phyloP scores from a whole-genome alignment of 2,113 vertebrate species.

The Polyodon spathula region DNA sequence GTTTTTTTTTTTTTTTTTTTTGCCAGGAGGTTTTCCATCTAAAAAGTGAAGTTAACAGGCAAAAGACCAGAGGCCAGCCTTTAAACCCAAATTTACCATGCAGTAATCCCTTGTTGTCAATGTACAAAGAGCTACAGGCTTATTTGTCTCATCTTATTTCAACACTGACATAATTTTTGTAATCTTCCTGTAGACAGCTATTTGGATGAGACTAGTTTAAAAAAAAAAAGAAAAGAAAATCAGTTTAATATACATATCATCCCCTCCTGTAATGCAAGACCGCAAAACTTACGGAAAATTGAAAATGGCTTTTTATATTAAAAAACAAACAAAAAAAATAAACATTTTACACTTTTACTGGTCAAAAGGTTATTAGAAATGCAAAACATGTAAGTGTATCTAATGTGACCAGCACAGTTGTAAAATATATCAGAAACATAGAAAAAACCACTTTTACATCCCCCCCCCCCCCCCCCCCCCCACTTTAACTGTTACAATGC shows the following conservation, averaged over 20 bases:
- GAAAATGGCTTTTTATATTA: no score
- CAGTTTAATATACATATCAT: slow-evolving; percentile 14
- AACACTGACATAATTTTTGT: slow-evolving; percentile 53
- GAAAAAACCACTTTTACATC: no score
- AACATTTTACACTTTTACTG: no score
- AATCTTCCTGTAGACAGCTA: slow-evolving; percentile 52
- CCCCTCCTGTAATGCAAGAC: no score
- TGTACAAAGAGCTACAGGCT: slow-evolving; percentile 49
- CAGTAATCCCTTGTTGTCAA: slow-evolving; percentile 54
- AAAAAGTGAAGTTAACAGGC: slow-evolving; percentile 51
- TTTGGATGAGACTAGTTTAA: slow-evolving; percentile 45
- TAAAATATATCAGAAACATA: no score
- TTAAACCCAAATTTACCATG: slow-evolving; percentile 59
- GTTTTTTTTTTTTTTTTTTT: slow-evolving; percentile 51
- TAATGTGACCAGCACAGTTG: no score
- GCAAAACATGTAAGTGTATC: no score
- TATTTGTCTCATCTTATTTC: slow-evolving; percentile 60
- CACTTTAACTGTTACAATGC: no score
- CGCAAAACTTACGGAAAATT: no score
- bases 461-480: no score
- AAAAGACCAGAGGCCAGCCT: slow-evolving; percentile 42
- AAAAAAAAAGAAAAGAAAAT: slow-evolving; percentile 22
- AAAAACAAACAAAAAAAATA: no score
- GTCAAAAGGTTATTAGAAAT: no score
- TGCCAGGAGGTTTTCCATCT: slow-evolving; percentile 51